phyloP scores from a whole-genome alignment of 2,888 invertebrate species.

The Caenorhabditis sp. region DNA sequence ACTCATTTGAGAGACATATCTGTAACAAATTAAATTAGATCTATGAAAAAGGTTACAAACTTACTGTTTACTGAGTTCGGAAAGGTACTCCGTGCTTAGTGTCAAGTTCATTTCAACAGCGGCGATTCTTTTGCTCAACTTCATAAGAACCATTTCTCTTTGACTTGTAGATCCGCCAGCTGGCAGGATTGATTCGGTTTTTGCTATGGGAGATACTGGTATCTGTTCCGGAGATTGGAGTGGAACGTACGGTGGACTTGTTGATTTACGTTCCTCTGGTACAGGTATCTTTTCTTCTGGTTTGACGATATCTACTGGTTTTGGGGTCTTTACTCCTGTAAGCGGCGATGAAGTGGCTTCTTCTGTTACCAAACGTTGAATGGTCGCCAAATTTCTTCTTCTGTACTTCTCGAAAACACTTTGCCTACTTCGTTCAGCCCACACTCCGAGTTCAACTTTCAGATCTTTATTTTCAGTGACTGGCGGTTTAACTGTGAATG shows the following conservation, averaged over 20 bases:
- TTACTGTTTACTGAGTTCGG: constrained; percentile 90
- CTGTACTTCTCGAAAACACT: constrained; percentile 40
- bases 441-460: constrained; percentile 18
- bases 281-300: neutral
- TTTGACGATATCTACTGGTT: constrained; percentile 8
- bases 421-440: constrained; percentile 47
- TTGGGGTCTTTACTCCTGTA: neutral
- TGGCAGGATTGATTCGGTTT: constrained; percentile 52
- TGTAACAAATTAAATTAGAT: neutral
- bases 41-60: constrained; percentile 11
- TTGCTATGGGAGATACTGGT: constrained; percentile 8
- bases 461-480: constrained; percentile 39
- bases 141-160: constrained; percentile 93
- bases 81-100: constrained; percentile 95
- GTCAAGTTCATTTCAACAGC: constrained; percentile 96
- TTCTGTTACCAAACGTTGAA: constrained; percentile 46
- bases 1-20: constrained; percentile 64
- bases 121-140: constrained; percentile 93
- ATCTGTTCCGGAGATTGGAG: constrained; percentile 8
- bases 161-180: constrained; percentile 62
- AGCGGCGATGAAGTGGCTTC: neutral
- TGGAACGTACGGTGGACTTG: neutral
- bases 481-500: constrained; percentile 30
- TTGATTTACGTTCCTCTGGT: constrained; percentile 23
- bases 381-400: constrained; percentile 50